These are phyloP conservation scores for Nematostella vectensis DNA, from an alignment of 92 coral and sea anemone genomes.

Conservation along the genomic window DNA sequence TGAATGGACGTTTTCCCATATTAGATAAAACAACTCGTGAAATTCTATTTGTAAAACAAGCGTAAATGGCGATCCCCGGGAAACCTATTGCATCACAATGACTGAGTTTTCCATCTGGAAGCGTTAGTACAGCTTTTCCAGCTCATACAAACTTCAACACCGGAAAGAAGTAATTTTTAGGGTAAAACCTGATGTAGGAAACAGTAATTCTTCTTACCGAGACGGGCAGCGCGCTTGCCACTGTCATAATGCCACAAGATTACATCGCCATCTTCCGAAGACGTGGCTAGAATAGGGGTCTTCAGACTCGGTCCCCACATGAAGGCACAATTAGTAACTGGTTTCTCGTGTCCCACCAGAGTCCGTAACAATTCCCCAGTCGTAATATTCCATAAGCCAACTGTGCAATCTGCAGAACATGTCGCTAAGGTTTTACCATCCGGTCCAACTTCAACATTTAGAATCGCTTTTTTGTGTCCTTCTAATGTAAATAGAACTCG, in stretches of 20 bases:
- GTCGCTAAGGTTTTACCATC: constrained; percentile 76
- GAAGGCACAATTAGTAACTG: constrained; percentile 69
- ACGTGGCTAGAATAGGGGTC: constrained; percentile 73
- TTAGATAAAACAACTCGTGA: no score
- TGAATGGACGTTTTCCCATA: no score
- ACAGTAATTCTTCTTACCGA: constrained; percentile 51
- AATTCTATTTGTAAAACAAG: no score
- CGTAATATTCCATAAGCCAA: constrained; percentile 63
- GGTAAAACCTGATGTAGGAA: no score
- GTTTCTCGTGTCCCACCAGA: constrained; percentile 48
- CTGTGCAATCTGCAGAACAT: constrained; percentile 66
- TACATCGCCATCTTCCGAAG: constrained; percentile 69
- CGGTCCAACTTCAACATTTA: constrained; percentile 62
- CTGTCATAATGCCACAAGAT: constrained; percentile 73
- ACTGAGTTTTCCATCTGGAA: no score
- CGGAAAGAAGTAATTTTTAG: no score
- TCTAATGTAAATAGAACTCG: constrained; percentile 34
- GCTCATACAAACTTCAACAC: no score
- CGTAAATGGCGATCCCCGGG: no score
- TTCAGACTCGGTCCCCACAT: constrained; percentile 3
- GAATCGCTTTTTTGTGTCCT: constrained; percentile 63
- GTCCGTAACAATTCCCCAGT: constrained; percentile 64
- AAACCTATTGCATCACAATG: no score
- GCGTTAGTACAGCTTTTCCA: no score
- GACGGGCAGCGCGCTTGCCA: constrained; percentile 76